Evolutionary conservation across 92 coral and sea anemone genomes (phyloP), one percentile per base, ranked within the genome.

Genomic region (Parazoanthus swiftii): DNA sequence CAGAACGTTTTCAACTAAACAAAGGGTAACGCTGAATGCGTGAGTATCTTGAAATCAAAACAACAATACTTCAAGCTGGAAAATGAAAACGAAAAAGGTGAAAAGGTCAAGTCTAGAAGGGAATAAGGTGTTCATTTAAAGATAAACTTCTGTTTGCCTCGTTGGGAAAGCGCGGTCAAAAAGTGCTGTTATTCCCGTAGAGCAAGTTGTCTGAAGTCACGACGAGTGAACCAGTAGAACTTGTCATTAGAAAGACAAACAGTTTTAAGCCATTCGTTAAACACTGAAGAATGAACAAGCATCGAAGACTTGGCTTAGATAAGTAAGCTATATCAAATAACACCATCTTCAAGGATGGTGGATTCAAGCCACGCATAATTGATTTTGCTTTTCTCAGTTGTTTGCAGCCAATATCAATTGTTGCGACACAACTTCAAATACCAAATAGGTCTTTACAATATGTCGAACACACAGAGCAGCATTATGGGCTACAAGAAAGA

Each of bases 61-160:
- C 87, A 71, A 70, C 79, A 48, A 59, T 43, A 82, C 76, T 84
- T 68, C 67, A 84, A 54, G 75, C 58, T 44, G 78, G 54, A 84
- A 51, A 29, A n/a, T 58, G 65, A 80, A 80, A 80, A 37, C 71
- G 20, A 70, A 50, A 71, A 84, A 72, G 87, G 87, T 84, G 63
- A 84, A 84, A 71, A 84, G 87, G 87, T 84, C 87, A 84, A 26
- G 87, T 71, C 87, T 70, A 37, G 42, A 42, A 71, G 44, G 29
- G 79, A 84, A 46, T 46, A 84, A 73, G 42, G 67, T 84, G 43
- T 59, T 11, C 79, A 70, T 23, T 68, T 68, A 83, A 84, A 84
- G 79, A 84, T 84, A 84, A 84, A 84, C 87, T 84, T 84, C 87
- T 84, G 87, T 71, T 84, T 70, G 87, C 26, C 66, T 48, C 44